phyloP scores from a whole-genome alignment of 2,113 vertebrate species.

The Trachemys scripta region DNA sequence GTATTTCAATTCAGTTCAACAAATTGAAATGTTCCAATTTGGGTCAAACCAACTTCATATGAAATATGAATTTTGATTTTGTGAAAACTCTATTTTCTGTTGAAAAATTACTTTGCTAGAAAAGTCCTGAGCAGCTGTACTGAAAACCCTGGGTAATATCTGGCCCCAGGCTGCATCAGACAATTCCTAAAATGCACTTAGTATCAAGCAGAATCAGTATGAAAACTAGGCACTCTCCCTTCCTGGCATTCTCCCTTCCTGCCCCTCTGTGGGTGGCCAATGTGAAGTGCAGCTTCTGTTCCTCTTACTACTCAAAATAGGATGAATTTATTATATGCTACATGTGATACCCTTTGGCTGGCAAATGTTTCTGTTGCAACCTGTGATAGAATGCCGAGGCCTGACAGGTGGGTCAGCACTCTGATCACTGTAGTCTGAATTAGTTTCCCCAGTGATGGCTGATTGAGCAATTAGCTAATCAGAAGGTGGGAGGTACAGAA shows the following conservation, averaged over 20 bases:
- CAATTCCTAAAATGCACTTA: not conserved
- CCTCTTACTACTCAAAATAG: not conserved
- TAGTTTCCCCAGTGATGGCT: not conserved
- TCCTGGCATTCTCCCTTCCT: slow-evolving; percentile 1
- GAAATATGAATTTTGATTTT: slow-evolving; percentile 22
- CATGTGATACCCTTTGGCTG: not conserved
- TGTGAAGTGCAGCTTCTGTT: slow-evolving; percentile 28
- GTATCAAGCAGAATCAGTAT: not conserved
- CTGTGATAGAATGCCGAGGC: not conserved
- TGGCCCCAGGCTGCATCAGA: not conserved
- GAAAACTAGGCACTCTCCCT: not conserved
- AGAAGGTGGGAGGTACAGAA: not conserved
- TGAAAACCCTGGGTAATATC: slow-evolving; percentile 6
- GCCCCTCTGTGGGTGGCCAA: not conserved
- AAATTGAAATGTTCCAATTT: not conserved
- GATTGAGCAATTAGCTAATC: not conserved
- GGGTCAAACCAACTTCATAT: accelerated
- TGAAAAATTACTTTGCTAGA: slow-evolving; percentile 47
- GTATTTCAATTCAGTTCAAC: not conserved
- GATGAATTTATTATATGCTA: slow-evolving; percentile 48
- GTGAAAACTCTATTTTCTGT: slow-evolving; percentile 47
- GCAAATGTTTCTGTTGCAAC: slow-evolving; percentile 51
- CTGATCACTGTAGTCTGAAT: not conserved
- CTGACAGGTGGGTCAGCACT: not conserved
- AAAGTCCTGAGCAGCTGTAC: not conserved